Percentiles rank a stretch among this genome's conserved stretches.
Evolutionary conservation across 37 sponge, comb jelly and placozoan genomes (phyloP).

Genomic region (Crambe crambe): DNA sequence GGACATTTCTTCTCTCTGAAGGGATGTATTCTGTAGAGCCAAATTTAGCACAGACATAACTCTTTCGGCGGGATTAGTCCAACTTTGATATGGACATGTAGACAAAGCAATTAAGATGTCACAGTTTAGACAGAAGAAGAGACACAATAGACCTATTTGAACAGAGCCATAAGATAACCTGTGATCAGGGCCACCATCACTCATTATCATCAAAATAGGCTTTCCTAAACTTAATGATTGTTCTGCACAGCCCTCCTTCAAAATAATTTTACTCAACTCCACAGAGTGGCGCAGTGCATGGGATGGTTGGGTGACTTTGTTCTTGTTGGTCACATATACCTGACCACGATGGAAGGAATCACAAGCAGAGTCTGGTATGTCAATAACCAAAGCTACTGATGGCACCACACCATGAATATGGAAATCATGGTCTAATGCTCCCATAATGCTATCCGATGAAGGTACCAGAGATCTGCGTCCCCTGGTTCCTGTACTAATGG

Average conservation of each 20-base stretch:
- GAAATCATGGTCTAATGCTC: slow-evolving; percentile 47
- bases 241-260: not conserved
- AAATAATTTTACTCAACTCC: slow-evolving; percentile 7
- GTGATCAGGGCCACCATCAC: slow-evolving; percentile 49
- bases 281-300: slow-evolving; percentile 16
- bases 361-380: slow-evolving; percentile 5
- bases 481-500: slow-evolving; percentile 24
- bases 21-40: slow-evolving; percentile 13
- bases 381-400: slow-evolving; percentile 23
- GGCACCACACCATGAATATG: slow-evolving; percentile 22
- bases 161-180: slow-evolving; percentile 36
- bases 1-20: not conserved
- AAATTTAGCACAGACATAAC: slow-evolving; percentile 34
- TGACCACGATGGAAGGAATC: slow-evolving; percentile 38
- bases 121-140: slow-evolving; percentile 21
- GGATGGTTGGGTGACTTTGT: slow-evolving; percentile 24
- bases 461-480: not conserved
- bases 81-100: slow-evolving; percentile 34
- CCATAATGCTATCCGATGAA: not conserved
- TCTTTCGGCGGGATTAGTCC: slow-evolving; percentile 32
- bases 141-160: slow-evolving; percentile 11
- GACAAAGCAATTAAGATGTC: slow-evolving; percentile 32
- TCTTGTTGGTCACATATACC: slow-evolving; percentile 19
- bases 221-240: not conserved
- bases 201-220: slow-evolving; percentile 3